Evolutionary conservation across 2,113 vertebrate genomes (phyloP).

Genomic region (Myrmophylax atrothorax): DNA sequence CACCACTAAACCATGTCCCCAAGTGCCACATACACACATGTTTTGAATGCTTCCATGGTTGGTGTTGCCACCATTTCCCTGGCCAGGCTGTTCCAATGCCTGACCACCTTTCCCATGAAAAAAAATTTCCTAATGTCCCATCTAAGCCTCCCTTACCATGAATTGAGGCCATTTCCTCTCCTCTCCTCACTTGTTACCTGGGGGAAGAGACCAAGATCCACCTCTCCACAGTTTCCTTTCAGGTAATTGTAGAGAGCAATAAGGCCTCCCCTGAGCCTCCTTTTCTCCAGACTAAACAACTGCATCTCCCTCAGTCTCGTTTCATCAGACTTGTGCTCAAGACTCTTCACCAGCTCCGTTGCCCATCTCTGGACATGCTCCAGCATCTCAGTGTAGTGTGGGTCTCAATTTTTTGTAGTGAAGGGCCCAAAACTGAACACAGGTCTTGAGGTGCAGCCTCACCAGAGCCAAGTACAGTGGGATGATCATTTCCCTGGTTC

Average conservation of each 20-base stretch:
- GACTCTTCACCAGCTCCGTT: background rate
- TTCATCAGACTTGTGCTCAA: background rate
- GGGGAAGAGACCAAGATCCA: background rate
- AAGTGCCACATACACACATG: background rate
- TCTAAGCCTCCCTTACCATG: background rate
- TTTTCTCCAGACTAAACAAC: background rate
- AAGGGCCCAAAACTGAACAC: background rate
- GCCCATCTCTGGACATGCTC: background rate
- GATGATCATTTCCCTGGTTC: background rate
- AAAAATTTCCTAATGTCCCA: background rate
- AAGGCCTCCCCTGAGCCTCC: background rate
- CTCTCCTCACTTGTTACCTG: background rate
- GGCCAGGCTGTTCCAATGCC: background rate
- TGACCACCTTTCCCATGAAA: background rate
- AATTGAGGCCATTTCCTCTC: background rate
- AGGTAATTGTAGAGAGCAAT: background rate
- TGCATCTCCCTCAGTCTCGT: background rate
- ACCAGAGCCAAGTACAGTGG: background rate
- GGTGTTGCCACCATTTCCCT: background rate
- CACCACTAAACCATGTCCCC: background rate
- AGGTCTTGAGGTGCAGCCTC: accelerated
- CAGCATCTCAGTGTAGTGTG: background rate
- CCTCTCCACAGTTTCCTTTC: background rate
- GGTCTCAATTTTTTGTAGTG: background rate
- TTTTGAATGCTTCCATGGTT: background rate